phyloP scores from a whole-genome alignment of 64 coral and sea anemone species.

The Dendrophyllia cribrosa region DNA sequence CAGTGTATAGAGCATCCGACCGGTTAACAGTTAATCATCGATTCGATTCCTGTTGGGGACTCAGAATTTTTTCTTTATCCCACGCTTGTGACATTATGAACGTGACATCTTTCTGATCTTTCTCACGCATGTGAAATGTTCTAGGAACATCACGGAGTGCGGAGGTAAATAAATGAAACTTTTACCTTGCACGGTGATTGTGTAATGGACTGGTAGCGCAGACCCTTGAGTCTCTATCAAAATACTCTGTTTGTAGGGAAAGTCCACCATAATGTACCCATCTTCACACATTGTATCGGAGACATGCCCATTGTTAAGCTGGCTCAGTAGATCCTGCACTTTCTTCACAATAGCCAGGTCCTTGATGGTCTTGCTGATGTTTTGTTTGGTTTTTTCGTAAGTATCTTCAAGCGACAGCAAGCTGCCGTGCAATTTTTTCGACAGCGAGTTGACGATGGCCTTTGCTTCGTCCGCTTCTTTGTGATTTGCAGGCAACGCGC shows the following conservation, averaged over 20 bases:
- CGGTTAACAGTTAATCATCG: no score
- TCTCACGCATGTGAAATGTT: no score
- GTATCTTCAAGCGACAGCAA: not conserved
- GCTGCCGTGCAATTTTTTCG: not conserved
- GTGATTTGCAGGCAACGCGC: no score
- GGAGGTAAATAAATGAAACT: not conserved
- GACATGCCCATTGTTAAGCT: not conserved
- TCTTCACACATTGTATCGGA: not conserved
- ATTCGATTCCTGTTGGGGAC: no score
- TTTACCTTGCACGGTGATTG: constrained; percentile 40
- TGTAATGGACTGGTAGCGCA: constrained; percentile 13
- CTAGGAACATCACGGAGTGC: not conserved
- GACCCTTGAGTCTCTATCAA: constrained; percentile 12
- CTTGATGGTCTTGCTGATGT: not conserved
- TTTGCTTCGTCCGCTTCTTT: not conserved
- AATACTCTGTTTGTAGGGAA: constrained; percentile 35
- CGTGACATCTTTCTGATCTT: no score
- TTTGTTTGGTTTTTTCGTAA: not conserved
- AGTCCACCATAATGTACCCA: not conserved
- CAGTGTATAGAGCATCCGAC: no score
- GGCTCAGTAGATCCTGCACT: constrained; percentile 9
- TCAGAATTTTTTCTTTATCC: no score
- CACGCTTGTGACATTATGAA: no score
- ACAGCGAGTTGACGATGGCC: not conserved
- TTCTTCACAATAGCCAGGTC: constrained; percentile 13